Percentiles rank a stretch among this genome's conserved stretches.
These are phyloP conservation scores for Lathamus discolor DNA, from an alignment of 2,113 vertebrate species.

Conservation along the genomic window DNA sequence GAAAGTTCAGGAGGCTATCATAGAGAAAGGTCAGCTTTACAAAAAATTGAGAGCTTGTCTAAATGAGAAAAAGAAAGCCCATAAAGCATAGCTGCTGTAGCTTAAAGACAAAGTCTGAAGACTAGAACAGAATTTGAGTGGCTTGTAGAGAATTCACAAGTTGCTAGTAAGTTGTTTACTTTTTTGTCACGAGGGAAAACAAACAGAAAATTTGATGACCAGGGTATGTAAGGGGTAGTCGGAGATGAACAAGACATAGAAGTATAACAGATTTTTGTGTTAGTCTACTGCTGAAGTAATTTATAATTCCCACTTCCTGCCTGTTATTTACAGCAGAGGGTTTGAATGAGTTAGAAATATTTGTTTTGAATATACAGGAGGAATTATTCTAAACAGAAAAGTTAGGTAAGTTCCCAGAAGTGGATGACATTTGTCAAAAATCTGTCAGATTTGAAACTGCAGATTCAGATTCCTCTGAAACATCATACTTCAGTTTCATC, in stretches of 20 bases:
- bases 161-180: background rate
- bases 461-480: background rate
- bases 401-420: background rate
- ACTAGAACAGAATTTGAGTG: background rate
- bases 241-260: background rate
- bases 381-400: background rate
- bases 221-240: background rate
- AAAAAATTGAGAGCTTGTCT: background rate
- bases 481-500: background rate
- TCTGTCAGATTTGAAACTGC: background rate
- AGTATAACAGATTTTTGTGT: background rate
- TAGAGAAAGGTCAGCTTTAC: background rate
- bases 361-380: background rate
- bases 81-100: background rate
- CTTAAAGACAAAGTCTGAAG: background rate
- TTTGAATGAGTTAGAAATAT: background rate
- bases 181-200: background rate
- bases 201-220: background rate
- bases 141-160: background rate
- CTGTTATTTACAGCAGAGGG: background rate
- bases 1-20: background rate
- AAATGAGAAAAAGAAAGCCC: background rate
- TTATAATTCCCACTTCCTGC: background rate
- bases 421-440: background rate
- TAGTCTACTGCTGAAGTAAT: background rate